Base-by-base conservation (phyloP, 2,797 vertebrate species). In the Acanthornis magna region DNA sequence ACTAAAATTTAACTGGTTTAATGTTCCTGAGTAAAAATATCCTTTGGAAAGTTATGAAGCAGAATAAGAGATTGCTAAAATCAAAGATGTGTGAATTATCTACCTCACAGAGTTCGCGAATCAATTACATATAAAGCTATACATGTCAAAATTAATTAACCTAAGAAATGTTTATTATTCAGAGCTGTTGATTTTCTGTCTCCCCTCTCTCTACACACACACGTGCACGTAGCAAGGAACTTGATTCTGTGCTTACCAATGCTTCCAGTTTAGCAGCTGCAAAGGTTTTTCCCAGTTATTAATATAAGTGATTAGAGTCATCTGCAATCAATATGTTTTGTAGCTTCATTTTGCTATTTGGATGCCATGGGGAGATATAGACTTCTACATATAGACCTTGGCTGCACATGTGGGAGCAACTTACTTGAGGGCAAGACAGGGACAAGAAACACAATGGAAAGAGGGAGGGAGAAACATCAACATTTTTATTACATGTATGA, bases 101-200 rank as follows among this genome's bases (percentile, higher is more conserved):
- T 71, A 82, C 61, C 71, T 81, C 75, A 66, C 27, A 76, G 62
- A 86, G 47, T 40, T 93, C 5, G 2, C 51, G 25, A 88, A 72
- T 78, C 77, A 89, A 62, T 92, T 91, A 53, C 53, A 50, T 71
- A 53, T 85, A 85, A 92, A 94, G 23, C 47, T 87, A 82, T 76
- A 53, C 26, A 14, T 70, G 74, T 89, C 84, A 94, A 93, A 93
- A 93, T 87, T 73, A 88, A 92, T 95, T 91, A 94, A 89, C 40
- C 16, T 75, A 89, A 65, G 48, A 75, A 55, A 73, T 42, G 27
- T 76, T 91, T 92, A 42, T 72, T 88, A 73, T 82, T 84, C 51
- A 50, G 22, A 45, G 18, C 81, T 82, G 55, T 80, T 91, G 71
- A 82, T 91, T 92, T 90, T 86, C 71, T 75, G 14, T 74, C 74